Evolutionary conservation across 2,888 invertebrate genomes (phyloP).

Genomic region (Heliconius hortense): DNA sequence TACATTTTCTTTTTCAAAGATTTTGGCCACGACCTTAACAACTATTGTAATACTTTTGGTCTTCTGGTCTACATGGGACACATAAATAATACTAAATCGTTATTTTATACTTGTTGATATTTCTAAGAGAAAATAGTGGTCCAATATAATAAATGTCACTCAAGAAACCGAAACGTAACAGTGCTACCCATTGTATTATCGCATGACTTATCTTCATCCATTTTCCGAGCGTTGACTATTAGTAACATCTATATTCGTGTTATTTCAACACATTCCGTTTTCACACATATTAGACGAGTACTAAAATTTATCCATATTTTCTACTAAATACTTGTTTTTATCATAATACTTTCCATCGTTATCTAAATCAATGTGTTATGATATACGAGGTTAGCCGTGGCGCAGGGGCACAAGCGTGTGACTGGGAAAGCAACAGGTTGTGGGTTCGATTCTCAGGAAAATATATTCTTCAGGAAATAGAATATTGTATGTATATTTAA

Average conservation of each 20-base stretch:
- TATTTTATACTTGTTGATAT: background rate
- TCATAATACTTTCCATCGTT: too few relatives aligned
- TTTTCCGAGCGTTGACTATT: background rate
- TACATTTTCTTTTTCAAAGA: too few relatives aligned
- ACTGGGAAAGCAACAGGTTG: too few relatives aligned
- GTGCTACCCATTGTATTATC: constrained; percentile 10
- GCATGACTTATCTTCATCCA: constrained; percentile 23
- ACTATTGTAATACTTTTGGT: too few relatives aligned
- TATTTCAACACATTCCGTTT: background rate
- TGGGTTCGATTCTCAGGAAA: too few relatives aligned
- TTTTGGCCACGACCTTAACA: background rate
- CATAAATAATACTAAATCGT: too few relatives aligned
- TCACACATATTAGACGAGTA: background rate
- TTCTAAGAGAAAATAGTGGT: background rate
- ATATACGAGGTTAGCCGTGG: too few relatives aligned
- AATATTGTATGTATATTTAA: too few relatives aligned
- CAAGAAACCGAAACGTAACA: background rate
- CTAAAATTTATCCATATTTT: background rate
- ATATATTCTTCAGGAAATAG: too few relatives aligned
- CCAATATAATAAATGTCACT: background rate
- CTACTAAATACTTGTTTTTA: background rate
- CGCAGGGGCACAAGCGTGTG: too few relatives aligned
- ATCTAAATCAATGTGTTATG: too few relatives aligned
- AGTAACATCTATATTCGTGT: background rate
- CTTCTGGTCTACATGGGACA: too few relatives aligned